Evolutionary conservation across 2,113 vertebrate genomes (phyloP).

Genomic region (Phalacrocorax carbo): DNA sequence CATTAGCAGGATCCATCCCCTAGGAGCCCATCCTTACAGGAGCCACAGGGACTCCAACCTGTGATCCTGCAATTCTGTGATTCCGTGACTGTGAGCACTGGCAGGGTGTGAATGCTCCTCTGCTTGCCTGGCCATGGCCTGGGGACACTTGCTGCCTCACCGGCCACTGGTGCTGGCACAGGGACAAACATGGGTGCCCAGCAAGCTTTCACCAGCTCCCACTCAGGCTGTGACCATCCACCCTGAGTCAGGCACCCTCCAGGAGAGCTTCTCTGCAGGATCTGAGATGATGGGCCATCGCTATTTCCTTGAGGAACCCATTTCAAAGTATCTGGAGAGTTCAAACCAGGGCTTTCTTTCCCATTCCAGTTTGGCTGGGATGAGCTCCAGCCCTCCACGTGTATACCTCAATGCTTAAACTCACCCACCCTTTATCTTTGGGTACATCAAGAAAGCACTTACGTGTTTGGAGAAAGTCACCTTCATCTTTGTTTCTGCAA

Average conservation of each 20-base stretch:
- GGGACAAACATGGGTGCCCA: not conserved
- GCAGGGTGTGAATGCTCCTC: not conserved
- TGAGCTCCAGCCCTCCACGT: not conserved
- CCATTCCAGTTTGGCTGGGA: not conserved
- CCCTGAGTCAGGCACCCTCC: not conserved
- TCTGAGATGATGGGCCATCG: not conserved
- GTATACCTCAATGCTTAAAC: not conserved
- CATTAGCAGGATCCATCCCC: not conserved
- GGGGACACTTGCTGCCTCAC: not conserved
- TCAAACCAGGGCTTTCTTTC: not conserved
- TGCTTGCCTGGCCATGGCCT: accelerated
- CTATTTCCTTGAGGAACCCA: not conserved
- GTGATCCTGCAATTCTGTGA: too few species aligned
- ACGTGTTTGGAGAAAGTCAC: not conserved
- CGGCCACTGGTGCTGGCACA: not conserved
- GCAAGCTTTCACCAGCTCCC: not conserved
- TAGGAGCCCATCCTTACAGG: not conserved
- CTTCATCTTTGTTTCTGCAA: not conserved
- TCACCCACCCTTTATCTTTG: not conserved
- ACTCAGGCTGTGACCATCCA: not conserved
- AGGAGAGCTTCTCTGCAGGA: not conserved
- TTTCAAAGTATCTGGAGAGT: not conserved
- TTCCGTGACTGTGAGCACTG: not conserved
- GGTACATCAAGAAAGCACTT: not conserved
- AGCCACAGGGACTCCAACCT: not conserved